Base-by-base conservation (phyloP, 1,140 invertebrate species). In the Babylonia areolata region DNA sequence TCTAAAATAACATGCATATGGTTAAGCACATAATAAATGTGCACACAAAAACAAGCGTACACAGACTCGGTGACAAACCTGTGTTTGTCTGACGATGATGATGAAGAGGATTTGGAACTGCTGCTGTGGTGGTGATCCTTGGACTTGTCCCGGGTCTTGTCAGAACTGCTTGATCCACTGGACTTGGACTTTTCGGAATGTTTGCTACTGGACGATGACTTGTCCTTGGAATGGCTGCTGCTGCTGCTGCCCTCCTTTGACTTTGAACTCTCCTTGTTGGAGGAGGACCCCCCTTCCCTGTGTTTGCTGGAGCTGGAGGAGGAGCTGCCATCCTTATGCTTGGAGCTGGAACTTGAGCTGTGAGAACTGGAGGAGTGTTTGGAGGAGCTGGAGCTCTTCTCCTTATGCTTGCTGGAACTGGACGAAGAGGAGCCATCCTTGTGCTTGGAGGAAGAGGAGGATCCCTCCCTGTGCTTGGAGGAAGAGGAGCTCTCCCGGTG, bases 191-290 rank as follows among this genome's bases (percentile, higher is more conserved):
- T 92, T 69, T 88, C 87, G 37, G 89, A 90, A 86, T 85, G 85
- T 37, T 78, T 87, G 80, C 86, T 40, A 73, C 87, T 64, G 80
- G 85, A 85, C 77, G 84, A 85, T 37, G 83, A 85, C 15, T 54
- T 46, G 28, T 95, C 95, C 89, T 94, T 95, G 82, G 95, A 94
- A 88, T 95, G 96, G 78, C 95, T 93, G 78, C 91, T 90, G 89
- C 95, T 96, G 88, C 95, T 96, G 89, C 95, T 96, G 2, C 86
- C 87, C 39, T 90, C 90, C 33, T 91, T 90, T 78, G 95, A 94
- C 87, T 94, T 89, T 6, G 85, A 85, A n/a, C 77, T 69, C 17
- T 79, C 58, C 31, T 79, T 31, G 39, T 79, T 46, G 2, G 87
- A 86, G 28, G 78, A 85, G 28, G 80, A 84, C 20, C 75, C 79